Evolutionary conservation across 2,797 vertebrate genomes (phyloP).

Genomic region (Acanthurus tractus): DNA sequence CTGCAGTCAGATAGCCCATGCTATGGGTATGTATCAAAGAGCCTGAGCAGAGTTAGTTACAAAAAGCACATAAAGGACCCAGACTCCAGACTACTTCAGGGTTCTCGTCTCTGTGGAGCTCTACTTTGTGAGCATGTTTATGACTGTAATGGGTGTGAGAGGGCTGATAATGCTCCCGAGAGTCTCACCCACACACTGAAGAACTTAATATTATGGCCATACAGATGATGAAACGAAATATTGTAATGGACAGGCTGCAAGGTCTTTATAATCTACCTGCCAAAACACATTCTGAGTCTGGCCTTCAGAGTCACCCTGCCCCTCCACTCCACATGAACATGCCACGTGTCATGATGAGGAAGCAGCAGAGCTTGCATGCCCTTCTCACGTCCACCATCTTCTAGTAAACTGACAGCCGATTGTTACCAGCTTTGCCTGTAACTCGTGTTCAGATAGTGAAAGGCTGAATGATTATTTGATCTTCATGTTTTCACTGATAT

Average conservation of each 20-base stretch:
- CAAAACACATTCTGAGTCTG: conserved; percentile 27
- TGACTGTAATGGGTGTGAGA: conserved; percentile 55
- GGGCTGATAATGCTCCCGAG: conserved; percentile 46
- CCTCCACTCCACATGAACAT: conserved; percentile 14
- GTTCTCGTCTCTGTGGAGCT: conserved; percentile 37
- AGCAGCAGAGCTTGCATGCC: conserved; percentile 21
- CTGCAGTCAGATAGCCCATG: conserved; percentile 15
- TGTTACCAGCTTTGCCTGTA: conserved; percentile 31
- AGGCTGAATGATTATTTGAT: background rate
- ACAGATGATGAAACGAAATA: conserved; percentile 54
- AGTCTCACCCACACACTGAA: conserved; percentile 45
- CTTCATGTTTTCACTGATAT: conserved; percentile 21
- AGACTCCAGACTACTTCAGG: conserved; percentile 35
- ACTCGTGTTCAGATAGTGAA: conserved; percentile 4
- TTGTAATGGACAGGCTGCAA: conserved; percentile 41
- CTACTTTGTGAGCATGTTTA: conserved; percentile 60
- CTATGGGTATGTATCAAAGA: conserved; percentile 31
- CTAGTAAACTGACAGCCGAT: conserved; percentile 31
- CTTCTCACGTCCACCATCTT: conserved; percentile 32
- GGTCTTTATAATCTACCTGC: conserved; percentile 36
- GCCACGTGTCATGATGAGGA: conserved; percentile 42
- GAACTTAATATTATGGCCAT: conserved; percentile 47
- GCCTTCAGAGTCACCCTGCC: conserved; percentile 10
- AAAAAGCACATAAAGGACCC: conserved; percentile 42
- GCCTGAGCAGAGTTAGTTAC: conserved; percentile 34